Percentiles rank a stretch among this genome's conserved stretches.
Conservation (phyloP, 2,888 invertebrate species). For the Folsomia candida region DNA sequence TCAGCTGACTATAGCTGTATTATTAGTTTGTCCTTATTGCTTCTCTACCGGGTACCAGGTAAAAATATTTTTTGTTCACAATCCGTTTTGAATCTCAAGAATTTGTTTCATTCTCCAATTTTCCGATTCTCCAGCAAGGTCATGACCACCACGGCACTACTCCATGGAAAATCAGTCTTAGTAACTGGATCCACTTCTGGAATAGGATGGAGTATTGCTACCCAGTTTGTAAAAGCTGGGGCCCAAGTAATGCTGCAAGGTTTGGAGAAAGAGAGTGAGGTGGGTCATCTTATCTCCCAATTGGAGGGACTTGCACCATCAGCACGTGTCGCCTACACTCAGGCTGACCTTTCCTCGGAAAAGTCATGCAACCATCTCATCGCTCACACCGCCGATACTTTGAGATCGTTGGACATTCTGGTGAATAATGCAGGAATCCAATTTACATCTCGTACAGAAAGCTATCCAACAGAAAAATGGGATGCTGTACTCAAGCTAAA, state of each 20-base stretch:
- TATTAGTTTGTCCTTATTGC: too few species aligned
- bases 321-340: constrained; percentile 20
- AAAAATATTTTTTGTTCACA: too few species aligned
- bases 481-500: constrained; percentile 50
- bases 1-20: too few species aligned
- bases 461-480: constrained; percentile 52
- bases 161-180: constrained; percentile 49
- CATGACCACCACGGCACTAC: background rate
- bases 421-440: constrained; percentile 52
- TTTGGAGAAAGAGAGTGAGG: constrained; percentile 27
- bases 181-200: constrained; percentile 53
- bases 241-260: constrained; percentile 33
- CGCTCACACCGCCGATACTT: constrained; percentile 34
- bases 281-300: constrained; percentile 13
- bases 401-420: constrained; percentile 51
- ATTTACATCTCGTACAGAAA: constrained; percentile 30
- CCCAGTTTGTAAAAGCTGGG: constrained; percentile 32
- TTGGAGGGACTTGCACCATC: constrained; percentile 11
- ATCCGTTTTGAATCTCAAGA: too few species aligned
- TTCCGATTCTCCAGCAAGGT: constrained; percentile 83
- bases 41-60: too few species aligned
- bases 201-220: constrained; percentile 50
- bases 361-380: constrained; percentile 24
- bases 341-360: constrained; percentile 22
- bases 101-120: too few species aligned